These are phyloP conservation scores for Morelia viridis DNA, from an alignment of 2,797 vertebrate genomes.

Conservation along the genomic window DNA sequence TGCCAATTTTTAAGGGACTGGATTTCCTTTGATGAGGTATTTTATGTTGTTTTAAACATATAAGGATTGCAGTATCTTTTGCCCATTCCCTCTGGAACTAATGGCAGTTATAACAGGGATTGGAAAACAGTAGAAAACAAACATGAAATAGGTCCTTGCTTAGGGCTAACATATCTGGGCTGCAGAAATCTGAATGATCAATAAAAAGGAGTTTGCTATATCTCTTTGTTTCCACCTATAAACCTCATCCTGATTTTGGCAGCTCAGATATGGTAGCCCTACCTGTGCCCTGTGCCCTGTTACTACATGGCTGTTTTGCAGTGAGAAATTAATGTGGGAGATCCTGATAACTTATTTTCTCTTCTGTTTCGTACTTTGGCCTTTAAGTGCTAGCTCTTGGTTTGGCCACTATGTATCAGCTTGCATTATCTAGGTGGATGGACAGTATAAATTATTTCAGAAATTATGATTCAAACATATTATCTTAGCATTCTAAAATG, in stretches of 20 bases:
- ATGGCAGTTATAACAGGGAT: neutral
- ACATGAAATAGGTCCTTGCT: neutral
- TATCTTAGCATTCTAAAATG: neutral
- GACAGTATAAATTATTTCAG: neutral
- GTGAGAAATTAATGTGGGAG: neutral
- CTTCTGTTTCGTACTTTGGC: neutral
- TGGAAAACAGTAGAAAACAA: neutral
- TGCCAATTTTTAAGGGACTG: neutral
- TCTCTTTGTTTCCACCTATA: neutral
- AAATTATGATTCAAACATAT: accelerated
- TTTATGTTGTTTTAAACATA: neutral
- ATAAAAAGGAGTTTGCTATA: neutral
- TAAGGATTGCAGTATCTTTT: neutral
- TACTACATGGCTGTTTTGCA: neutral
- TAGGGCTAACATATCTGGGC: no score
- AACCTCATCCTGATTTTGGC: neutral
- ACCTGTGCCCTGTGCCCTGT: neutral
- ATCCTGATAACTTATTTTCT: neutral
- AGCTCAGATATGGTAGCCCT: neutral
- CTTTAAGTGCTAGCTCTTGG: neutral
- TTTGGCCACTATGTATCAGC: neutral
- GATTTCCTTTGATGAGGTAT: neutral
- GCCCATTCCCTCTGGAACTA: neutral
- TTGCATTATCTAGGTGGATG: neutral
- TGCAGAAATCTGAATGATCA: neutral